Conservation (phyloP, 2,888 invertebrate genomes). For the Blera fallax region DNA sequence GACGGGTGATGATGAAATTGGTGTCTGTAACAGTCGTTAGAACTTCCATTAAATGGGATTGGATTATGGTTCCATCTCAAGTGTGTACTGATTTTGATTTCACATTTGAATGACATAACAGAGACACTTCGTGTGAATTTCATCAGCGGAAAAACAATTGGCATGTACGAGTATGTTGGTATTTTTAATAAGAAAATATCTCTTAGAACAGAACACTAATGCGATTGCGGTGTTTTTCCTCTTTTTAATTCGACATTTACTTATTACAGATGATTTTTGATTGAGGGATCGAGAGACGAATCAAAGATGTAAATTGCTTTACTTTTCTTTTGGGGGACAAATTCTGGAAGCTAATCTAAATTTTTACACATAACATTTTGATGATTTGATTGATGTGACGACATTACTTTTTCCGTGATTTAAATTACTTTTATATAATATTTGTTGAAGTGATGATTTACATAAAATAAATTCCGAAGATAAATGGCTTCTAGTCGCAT, state of each 20-base stretch:
- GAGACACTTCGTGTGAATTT: not conserved
- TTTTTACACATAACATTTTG: not conserved
- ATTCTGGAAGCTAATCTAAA: not conserved
- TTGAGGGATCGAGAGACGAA: not conserved
- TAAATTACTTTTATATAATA: too few relatives aligned
- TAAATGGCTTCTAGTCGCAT: too few relatives aligned
- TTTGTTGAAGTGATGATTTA: too few relatives aligned
- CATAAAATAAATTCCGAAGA: too few relatives aligned
- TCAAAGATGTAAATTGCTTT: not conserved
- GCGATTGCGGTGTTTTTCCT: not conserved
- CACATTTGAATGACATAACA: conserved; percentile 12
- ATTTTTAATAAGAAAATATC: conserved; percentile 7
- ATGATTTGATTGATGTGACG: not conserved
- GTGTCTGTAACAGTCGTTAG: not conserved
- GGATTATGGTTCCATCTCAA: conserved; percentile 5
- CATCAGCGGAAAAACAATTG: not conserved
- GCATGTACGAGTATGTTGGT: too few relatives aligned
- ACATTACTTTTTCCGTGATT: not conserved
- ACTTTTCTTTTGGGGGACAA: not conserved
- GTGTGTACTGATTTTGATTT: conserved; percentile 5
- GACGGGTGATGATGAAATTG: not conserved
- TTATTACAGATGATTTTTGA: conserved; percentile 3
- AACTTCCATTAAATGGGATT: not conserved
- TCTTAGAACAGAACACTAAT: not conserved
- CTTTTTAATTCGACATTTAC: conserved; percentile 1